Conservation (phyloP, 92 coral and sea anemone species). For the Desmophyllum pertusum region DNA sequence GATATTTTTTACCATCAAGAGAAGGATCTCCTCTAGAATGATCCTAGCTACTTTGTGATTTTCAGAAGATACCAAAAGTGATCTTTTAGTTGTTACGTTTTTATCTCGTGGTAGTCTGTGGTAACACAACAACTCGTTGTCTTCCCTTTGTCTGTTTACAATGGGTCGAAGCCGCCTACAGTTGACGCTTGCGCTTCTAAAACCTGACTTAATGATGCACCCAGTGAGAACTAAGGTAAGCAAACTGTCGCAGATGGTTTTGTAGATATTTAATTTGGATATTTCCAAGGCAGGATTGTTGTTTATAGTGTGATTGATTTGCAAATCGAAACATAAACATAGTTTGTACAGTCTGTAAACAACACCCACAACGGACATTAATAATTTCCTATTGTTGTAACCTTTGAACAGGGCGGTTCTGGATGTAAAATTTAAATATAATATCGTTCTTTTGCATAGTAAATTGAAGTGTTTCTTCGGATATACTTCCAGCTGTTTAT, state of each 20-base stretch:
- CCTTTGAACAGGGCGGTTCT: not conserved
- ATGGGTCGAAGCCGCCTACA: conserved; percentile 57
- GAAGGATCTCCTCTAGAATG: not conserved
- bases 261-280: not conserved
- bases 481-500: too few species aligned
- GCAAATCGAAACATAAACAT: not conserved
- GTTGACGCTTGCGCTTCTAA: conserved; percentile 87
- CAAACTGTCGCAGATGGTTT: not conserved
- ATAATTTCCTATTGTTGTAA: not conserved
- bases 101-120: not conserved
- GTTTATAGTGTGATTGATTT: not conserved
- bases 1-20: not conserved
- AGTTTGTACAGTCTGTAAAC: too few species aligned
- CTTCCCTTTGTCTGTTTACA: not conserved
- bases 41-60: not conserved
- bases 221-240: conserved; percentile 80
- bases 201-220: conserved; percentile 88
- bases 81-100: not conserved
- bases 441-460: not conserved
- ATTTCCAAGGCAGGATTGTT: not conserved
- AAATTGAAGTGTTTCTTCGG: too few species aligned
- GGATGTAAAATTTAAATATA: not conserved
- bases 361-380: not conserved
- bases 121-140: not conserved
- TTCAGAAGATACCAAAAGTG: not conserved